Evolutionary conservation across 2,888 invertebrate genomes (phyloP).

Genomic region (Odiellus spinosus): DNA sequence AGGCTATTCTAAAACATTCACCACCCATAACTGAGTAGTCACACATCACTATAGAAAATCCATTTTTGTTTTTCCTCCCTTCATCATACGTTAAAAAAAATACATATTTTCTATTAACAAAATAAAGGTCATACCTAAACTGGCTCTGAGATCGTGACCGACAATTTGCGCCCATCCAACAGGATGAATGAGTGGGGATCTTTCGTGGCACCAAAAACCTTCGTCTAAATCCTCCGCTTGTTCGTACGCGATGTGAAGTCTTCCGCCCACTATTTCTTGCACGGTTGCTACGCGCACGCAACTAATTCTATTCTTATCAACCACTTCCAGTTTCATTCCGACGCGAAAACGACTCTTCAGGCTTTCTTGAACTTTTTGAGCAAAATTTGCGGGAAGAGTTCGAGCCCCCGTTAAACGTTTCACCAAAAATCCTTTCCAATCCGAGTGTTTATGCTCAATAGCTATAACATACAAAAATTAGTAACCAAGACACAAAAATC

Average conservation of each 20-base stretch:
- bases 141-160: constrained; percentile 75
- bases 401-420: constrained; percentile 84
- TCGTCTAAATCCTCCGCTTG: constrained; percentile 44
- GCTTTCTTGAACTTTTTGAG: constrained; percentile 44
- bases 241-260: constrained; percentile 77
- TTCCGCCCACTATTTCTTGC: constrained; percentile 75
- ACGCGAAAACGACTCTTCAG: constrained; percentile 33
- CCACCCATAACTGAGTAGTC: too few species aligned
- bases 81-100: too few species aligned
- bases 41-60: too few species aligned
- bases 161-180: constrained; percentile 89
- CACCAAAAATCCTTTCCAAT: constrained; percentile 91
- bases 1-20: too few species aligned
- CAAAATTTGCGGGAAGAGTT: constrained; percentile 82
- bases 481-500: constrained; percentile 1
- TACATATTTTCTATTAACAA: too few species aligned
- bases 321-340: constrained; percentile 72
- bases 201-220: constrained; percentile 93
- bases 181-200: constrained; percentile 83
- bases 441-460: constrained; percentile 79
- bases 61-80: too few species aligned
- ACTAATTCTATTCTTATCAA: constrained; percentile 88
- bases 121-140: constrained; percentile 34
- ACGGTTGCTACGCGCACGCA: constrained; percentile 74
- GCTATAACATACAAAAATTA: constrained; percentile 31